Conservation (phyloP, 92 coral and sea anemone genomes). For the Zoanthus sansibaricus region DNA sequence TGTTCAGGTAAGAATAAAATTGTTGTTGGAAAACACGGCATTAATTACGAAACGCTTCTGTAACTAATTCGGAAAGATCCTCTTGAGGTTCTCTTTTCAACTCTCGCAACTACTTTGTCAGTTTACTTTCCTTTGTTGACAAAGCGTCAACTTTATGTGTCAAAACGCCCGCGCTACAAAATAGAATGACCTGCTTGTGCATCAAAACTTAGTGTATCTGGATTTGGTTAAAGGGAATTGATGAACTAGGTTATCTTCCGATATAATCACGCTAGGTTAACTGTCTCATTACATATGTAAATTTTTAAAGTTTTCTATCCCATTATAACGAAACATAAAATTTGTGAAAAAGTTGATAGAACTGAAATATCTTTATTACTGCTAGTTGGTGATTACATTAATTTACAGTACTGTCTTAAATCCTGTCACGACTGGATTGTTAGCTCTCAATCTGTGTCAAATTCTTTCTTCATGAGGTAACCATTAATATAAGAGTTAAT, state of each 20-base stretch:
- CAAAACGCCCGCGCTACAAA: conserved; percentile 17
- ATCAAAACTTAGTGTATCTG: background rate
- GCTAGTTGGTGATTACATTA: background rate
- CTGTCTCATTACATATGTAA: background rate
- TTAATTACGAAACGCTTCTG: background rate
- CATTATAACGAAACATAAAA: background rate
- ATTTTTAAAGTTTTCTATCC: background rate
- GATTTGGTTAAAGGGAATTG: background rate
- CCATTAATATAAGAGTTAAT: background rate
- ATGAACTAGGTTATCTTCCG: background rate
- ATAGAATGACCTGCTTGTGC: background rate
- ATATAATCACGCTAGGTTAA: background rate
- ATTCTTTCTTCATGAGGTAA: conserved; percentile 46
- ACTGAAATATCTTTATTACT: background rate
- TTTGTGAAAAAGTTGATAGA: background rate
- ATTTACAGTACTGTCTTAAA: background rate
- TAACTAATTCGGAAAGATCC: background rate
- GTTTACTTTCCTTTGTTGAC: background rate
- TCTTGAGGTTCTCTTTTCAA: background rate
- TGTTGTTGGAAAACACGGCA: background rate
- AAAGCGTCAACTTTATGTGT: background rate
- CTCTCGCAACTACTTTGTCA: background rate
- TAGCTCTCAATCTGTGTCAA: conserved; percentile 8
- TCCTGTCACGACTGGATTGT: background rate
- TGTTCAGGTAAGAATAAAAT: conserved; percentile 8